Conservation (phyloP, 2,113 vertebrate species). For the Urocolius indicus region DNA sequence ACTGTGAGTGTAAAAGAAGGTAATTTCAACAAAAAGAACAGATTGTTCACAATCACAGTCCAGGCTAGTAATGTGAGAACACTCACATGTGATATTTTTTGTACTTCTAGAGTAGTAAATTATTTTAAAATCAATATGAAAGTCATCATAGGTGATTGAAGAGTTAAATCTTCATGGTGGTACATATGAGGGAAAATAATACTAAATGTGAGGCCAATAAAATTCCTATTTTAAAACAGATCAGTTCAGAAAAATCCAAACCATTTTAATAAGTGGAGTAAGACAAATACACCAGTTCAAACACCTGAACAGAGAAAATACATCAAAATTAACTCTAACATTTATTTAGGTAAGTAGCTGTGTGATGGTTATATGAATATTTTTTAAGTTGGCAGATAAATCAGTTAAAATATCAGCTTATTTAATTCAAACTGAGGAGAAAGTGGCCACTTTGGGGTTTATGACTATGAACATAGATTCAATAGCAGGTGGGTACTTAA, state of each 20-base stretch:
- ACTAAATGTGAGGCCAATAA: neutral
- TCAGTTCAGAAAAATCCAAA: neutral
- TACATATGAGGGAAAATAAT: neutral
- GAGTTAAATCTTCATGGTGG: neutral
- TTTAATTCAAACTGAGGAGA: neutral
- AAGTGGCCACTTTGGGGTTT: neutral
- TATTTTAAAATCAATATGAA: neutral
- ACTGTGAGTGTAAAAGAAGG: neutral
- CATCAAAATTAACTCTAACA: neutral
- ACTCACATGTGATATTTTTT: neutral
- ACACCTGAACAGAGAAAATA: neutral
- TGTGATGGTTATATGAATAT: neutral
- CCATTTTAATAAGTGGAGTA: neutral
- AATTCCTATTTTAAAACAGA: neutral
- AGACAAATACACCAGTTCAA: neutral
- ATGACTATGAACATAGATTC: rapidly evolving
- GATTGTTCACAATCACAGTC: neutral
- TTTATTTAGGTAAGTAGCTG: neutral
- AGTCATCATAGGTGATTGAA: neutral
- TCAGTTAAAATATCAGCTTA: neutral
- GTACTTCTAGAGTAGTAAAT: neutral
- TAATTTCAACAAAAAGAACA: neutral
- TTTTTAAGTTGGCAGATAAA: neutral
- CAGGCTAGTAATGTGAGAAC: neutral
- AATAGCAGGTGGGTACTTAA: neutral